Base-by-base conservation (phyloP, 2,113 vertebrate species). In the Myxocyprinus asiaticus region DNA sequence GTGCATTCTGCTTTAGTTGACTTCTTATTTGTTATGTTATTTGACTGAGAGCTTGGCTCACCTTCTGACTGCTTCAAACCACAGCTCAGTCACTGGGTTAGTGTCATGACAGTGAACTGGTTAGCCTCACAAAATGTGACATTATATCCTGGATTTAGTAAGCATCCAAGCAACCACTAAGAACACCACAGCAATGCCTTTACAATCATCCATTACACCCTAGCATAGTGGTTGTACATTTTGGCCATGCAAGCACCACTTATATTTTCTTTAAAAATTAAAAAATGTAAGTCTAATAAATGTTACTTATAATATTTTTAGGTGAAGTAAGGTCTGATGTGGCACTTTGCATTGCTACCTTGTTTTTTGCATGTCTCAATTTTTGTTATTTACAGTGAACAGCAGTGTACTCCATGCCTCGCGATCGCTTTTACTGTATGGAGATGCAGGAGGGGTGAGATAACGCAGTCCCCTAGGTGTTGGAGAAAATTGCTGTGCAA, bases 41-140 rank as follows among this genome's bases (percentile, higher is more conserved):
- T 33, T 63, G 72, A 50, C 45, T 63, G 58, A 7, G 33, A 42
- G 9, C 8, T 4, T 10, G 33, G 45, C 44, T 50, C 45, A 9
- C 44, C 43, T 73, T 55, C 6, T 22, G 68, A 7, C 7, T 10
- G 55, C 70, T 47, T 61, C 70, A 48, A 12, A 43, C 9, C 42
- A 61, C 9, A 14, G 9, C 70, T 73, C 43, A 73, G 45, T 59
- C 56, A 15, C 15, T 45, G 58, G 14, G 45, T 63, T 66, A 48
- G 22, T 33, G 22, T 33, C 22, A 3, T 44, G 56, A 63, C 17
- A 55, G 53, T 11, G 2, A 22, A 7, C n/a, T 70, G 59, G 6
- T 66, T 73, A 65, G 73, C 64, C 50, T 62, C 56, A 48, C 65
- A 78, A 73, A 65, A 86, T 88, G 86, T 85, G 47, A 87, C 83